A percentile compares a stretch with the other conserved stretches of the same genome.
These are phyloP conservation scores for Pseudochirops corinnae DNA, from an alignment of 2,797 vertebrate genomes.

Conservation along the genomic window DNA sequence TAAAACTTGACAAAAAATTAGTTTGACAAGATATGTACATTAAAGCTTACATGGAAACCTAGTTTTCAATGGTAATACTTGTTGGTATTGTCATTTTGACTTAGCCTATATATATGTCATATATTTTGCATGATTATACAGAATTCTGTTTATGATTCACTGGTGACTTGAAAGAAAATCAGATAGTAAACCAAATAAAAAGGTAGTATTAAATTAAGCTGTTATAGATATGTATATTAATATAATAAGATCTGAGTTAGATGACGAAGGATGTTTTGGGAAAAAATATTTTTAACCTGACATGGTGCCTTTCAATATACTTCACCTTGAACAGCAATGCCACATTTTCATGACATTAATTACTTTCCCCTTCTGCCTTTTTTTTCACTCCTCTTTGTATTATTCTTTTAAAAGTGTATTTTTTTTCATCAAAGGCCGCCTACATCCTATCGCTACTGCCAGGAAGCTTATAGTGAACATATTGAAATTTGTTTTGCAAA, in stretches of 20 bases:
- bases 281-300: conserved; percentile 60
- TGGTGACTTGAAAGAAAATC: conserved; percentile 45
- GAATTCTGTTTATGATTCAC: conserved; percentile 19
- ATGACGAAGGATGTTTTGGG: conserved; percentile 2
- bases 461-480: conserved; percentile 34
- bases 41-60: conserved; percentile 15
- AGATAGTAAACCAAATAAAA: conserved; percentile 18
- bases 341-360: conserved; percentile 64
- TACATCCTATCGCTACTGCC: conserved; percentile 28
- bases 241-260: conserved; percentile 31
- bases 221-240: conserved; percentile 33
- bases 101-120: not conserved
- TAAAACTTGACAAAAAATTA: not conserved
- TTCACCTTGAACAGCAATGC: conserved; percentile 35
- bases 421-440: conserved; percentile 35
- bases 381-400: conserved; percentile 31
- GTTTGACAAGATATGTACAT: not conserved
- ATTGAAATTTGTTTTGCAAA: conserved; percentile 58
- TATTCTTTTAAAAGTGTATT: conserved; percentile 40
- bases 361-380: conserved; percentile 54
- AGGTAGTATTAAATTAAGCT: conserved; percentile 18
- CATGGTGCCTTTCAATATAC: conserved; percentile 63
- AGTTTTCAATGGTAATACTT: conserved; percentile 17
- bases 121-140: conserved; percentile 52
- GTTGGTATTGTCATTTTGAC: conserved; percentile 14